Percentiles rank a stretch among this genome's conserved stretches.
Conservation (phyloP, 1,140 invertebrate species). For the Drosophila ananassae region DNA sequence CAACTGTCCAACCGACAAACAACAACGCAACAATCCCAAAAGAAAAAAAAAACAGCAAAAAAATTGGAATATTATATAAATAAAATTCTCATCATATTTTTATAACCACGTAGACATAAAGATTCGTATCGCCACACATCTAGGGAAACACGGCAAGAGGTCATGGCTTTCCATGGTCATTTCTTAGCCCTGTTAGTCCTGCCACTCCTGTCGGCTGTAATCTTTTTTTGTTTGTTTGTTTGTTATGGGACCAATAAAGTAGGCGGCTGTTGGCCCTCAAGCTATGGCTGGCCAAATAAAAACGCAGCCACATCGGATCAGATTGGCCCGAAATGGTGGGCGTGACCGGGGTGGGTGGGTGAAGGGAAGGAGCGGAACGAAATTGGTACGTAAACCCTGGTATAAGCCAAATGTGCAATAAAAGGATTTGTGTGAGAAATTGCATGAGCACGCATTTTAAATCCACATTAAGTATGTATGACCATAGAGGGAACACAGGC, state of each 20-base stretch:
- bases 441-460: constrained; percentile 78
- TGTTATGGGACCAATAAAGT: constrained; percentile 80
- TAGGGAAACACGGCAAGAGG: constrained; percentile 16
- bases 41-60: constrained; percentile 30
- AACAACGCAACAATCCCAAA: constrained; percentile 4
- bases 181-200: constrained; percentile 24
- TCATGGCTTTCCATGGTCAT: constrained; percentile 15
- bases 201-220: constrained; percentile 43
- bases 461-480: constrained; percentile 75
- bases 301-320: constrained; percentile 33
- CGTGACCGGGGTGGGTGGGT: constrained; percentile 16
- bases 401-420: constrained; percentile 80
- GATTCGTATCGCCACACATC: constrained; percentile 54
- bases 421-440: constrained; percentile 81
- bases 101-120: constrained; percentile 77
- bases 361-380: constrained; percentile 12
- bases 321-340: constrained; percentile 39
- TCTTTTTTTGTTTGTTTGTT: constrained; percentile 40
- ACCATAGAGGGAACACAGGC: constrained; percentile 27
- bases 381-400: constrained; percentile 69
- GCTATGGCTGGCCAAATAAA: constrained; percentile 47
- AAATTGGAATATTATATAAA: constrained; percentile 52
- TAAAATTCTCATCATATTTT: constrained; percentile 78
- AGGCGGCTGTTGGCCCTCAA: constrained; percentile 59
- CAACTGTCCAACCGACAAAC: constrained; percentile 28